Evolutionary conservation across 2,797 vertebrate species (phyloP).

Genomic region (Bradypus variegatus): DNA sequence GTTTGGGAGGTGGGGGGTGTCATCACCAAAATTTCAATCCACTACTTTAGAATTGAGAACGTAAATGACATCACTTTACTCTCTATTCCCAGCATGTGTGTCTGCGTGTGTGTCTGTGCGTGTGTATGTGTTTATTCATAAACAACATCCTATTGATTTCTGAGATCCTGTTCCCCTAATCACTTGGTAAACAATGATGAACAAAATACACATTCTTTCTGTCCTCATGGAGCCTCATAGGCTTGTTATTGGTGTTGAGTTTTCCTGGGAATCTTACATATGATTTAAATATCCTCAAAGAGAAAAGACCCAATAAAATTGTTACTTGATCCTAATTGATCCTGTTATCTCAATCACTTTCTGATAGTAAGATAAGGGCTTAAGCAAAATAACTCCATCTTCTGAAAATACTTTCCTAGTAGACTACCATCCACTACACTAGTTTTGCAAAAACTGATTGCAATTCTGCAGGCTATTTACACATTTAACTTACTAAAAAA

Average conservation of each 20-base stretch:
- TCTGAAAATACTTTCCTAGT: neutral
- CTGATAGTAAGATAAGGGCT: conserved; percentile 31
- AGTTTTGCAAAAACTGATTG: neutral
- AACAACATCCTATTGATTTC: neutral
- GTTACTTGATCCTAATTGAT: conserved; percentile 35
- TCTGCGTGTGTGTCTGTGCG: neutral
- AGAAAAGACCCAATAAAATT: conserved; percentile 22
- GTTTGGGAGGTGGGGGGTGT: neutral
- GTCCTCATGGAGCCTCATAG: neutral
- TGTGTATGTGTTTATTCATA: conserved; percentile 7
- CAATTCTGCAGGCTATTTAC: neutral
- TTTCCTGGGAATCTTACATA: conserved; percentile 27
- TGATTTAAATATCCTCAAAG: conserved; percentile 20
- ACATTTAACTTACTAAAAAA: conserved; percentile 12
- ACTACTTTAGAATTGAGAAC: conserved; percentile 19
- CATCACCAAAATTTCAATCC: conserved; percentile 5
- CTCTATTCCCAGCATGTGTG: neutral
- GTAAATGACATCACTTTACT: neutral
- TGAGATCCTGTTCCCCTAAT: neutral
- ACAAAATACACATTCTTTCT: neutral
- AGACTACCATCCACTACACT: neutral
- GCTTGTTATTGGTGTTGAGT: neutral
- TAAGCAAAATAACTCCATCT: conserved; percentile 36
- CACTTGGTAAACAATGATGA: neutral
- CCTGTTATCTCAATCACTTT: conserved; percentile 8